phyloP scores from a whole-genome alignment of 2,797 vertebrate genomes.

The Perodicticus potto region DNA sequence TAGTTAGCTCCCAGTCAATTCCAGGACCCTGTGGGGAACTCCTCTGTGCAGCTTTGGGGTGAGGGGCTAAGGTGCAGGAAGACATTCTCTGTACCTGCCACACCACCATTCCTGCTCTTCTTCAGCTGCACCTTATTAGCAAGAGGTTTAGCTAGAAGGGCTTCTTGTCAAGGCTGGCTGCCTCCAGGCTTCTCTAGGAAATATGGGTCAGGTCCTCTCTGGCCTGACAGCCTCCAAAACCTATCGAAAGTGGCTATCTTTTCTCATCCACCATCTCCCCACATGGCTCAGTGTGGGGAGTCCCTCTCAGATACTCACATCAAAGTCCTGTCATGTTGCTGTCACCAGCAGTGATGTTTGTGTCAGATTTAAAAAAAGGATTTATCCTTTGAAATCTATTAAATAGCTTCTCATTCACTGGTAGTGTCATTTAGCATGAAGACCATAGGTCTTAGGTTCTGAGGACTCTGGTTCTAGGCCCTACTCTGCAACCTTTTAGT shows the following conservation, averaged over 20 bases:
- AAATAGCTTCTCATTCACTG: not conserved
- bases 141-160: not conserved
- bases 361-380: not conserved
- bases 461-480: not conserved
- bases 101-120: not conserved
- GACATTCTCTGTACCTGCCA: not conserved
- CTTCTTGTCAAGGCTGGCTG: not conserved
- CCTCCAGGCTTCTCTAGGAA: not conserved
- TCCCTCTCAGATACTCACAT: not conserved
- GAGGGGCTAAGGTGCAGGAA: too few species aligned
- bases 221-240: not conserved
- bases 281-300: not conserved
- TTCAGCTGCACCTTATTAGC: not conserved
- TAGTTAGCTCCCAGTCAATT: too few species aligned
- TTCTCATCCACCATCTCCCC: not conserved
- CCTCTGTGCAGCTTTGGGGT: not conserved
- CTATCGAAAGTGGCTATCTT: not conserved
- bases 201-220: not conserved
- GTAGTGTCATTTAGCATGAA: not conserved
- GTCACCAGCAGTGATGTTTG: not conserved
- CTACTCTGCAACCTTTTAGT: not conserved
- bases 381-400: constrained; percentile 25
- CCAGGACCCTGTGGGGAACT: not conserved
- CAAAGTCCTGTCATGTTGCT: not conserved
- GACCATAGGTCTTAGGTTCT: not conserved